These are phyloP conservation scores for Triplophysa rosa DNA, from an alignment of 2,113 vertebrate genomes.

Conservation along the genomic window DNA sequence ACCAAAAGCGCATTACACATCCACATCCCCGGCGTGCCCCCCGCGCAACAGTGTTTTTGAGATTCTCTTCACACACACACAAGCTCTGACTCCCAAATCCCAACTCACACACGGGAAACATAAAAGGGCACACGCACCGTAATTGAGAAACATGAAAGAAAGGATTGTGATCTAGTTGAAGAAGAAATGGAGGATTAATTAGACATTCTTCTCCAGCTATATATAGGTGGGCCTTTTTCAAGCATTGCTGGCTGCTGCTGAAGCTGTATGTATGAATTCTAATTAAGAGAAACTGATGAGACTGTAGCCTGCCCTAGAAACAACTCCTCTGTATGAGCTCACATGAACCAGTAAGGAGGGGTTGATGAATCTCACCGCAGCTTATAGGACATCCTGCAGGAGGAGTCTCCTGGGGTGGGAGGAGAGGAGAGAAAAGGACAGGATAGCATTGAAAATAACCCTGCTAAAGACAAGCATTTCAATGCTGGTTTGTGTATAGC, in stretches of 20 bases:
- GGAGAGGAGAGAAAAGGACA: background rate
- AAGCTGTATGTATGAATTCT: slow-evolving; percentile 63
- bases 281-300: slow-evolving; percentile 70
- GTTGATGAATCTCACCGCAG: slow-evolving; percentile 11
- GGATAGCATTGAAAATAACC: background rate
- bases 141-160: slow-evolving; percentile 55
- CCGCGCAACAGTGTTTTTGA: slow-evolving; percentile 56
- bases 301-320: slow-evolving; percentile 65
- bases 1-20: slow-evolving; percentile 41
- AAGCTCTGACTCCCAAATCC: slow-evolving; percentile 57
- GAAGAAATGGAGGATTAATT: slow-evolving; percentile 71
- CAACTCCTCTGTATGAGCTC: slow-evolving; percentile 58
- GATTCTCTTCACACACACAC: slow-evolving; percentile 64
- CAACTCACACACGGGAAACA: slow-evolving; percentile 45
- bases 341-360: slow-evolving; percentile 45
- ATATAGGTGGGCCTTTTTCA: slow-evolving; percentile 54
- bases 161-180: slow-evolving; percentile 48
- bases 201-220: slow-evolving; percentile 66
- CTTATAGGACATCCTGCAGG: slow-evolving; percentile 30
- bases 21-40: slow-evolving; percentile 3
- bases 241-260: slow-evolving; percentile 47
- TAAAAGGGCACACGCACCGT: slow-evolving; percentile 61
- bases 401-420: slow-evolving; percentile 15
- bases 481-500: background rate
- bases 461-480: background rate